phyloP scores from a whole-genome alignment of 2,113 vertebrate species.

The Poeciliopsis turrubarensis region DNA sequence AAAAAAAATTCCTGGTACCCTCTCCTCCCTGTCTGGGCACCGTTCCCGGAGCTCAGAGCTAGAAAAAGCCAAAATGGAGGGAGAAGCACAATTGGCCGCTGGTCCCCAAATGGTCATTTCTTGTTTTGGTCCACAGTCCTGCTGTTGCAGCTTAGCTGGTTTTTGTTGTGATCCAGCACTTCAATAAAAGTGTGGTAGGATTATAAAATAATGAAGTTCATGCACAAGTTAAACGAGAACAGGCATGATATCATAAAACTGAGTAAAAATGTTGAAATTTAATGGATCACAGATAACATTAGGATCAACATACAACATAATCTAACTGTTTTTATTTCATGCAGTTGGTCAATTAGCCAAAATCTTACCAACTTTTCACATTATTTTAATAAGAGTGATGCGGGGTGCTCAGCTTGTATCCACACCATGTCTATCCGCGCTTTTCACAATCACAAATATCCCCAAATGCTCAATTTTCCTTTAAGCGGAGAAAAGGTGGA shows the following conservation, averaged over 20 bases:
- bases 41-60: conserved; percentile 67
- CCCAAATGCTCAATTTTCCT: too few species aligned
- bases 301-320: not conserved
- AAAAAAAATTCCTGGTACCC: not conserved
- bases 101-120: conserved; percentile 57
- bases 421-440: not conserved
- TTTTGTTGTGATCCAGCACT: conserved; percentile 6
- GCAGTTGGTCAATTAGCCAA: not conserved
- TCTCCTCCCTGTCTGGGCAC: conserved; percentile 65
- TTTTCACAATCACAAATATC: too few species aligned
- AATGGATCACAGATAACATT: too few species aligned
- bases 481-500: too few species aligned
- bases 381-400: not conserved
- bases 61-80: conserved; percentile 76
- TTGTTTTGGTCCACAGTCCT: conserved; percentile 22
- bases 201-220: too few species aligned
- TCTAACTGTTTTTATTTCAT: not conserved
- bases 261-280: too few species aligned
- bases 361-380: not conserved
- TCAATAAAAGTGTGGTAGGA: not conserved
- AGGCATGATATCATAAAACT: too few species aligned
- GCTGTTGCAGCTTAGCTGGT: conserved; percentile 32
- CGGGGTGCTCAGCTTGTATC: too few species aligned
- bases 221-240: too few species aligned
- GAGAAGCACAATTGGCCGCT: conserved; percentile 75